Conservation (phyloP, 2,113 vertebrate genomes). For the Vulpes ferrilata region DNA sequence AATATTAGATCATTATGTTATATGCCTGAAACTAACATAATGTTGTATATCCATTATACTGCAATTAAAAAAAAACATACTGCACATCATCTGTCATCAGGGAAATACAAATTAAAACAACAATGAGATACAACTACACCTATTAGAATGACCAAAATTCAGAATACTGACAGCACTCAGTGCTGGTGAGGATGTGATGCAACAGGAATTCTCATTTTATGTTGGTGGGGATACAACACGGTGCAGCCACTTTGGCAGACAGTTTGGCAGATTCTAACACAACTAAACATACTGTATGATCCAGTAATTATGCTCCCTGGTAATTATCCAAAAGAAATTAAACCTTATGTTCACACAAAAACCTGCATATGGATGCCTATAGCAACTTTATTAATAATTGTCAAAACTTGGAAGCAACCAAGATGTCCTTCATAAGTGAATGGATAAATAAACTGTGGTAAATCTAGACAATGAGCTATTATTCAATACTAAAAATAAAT, state of each 20-base stretch:
- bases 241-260: background rate
- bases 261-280: background rate
- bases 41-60: background rate
- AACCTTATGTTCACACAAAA: background rate
- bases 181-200: background rate
- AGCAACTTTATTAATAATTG: background rate
- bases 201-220: background rate
- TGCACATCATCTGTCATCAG: background rate
- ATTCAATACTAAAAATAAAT: background rate
- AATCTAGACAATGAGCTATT: background rate
- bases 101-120: background rate
- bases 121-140: background rate
- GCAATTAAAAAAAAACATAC: background rate
- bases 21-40: background rate
- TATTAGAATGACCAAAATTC: background rate
- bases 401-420: background rate
- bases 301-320: background rate
- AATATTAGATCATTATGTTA: background rate
- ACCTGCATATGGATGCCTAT: background rate
- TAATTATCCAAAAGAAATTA: background rate
- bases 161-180: background rate
- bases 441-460: background rate
- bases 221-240: background rate
- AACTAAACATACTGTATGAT: background rate
- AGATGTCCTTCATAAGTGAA: background rate